A percentile compares a stretch with the other conserved stretches of the same genome.
These are phyloP conservation scores for Pogonomyrmex barbatus DNA, from an alignment of 1,140 invertebrate species.

Conservation along the genomic window DNA sequence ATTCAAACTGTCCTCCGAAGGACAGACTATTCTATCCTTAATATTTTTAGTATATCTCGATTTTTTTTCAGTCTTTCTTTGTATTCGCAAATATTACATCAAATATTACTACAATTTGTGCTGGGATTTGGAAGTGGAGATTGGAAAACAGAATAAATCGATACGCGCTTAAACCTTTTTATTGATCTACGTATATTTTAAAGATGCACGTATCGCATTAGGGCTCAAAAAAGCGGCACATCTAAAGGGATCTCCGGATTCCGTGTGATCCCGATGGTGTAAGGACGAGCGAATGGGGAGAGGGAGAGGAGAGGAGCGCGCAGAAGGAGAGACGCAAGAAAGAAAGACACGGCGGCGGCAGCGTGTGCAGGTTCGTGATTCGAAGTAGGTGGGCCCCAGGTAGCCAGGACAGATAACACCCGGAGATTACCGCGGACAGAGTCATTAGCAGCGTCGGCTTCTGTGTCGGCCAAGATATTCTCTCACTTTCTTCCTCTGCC, in stretches of 20 bases:
- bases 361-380: conserved; percentile 83
- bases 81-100: not conserved
- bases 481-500: conserved; percentile 69
- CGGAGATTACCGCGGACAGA: conserved; percentile 86
- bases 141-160: not conserved
- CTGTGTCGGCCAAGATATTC: conserved; percentile 82
- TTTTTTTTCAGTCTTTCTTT: too few relatives aligned
- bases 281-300: not conserved
- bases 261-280: conserved; percentile 43
- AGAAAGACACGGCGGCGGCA: conserved; percentile 71
- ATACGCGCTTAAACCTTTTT: conserved; percentile 11
- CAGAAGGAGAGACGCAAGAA: conserved; percentile 64
- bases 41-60: not conserved
- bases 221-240: conserved; percentile 13
- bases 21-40: not conserved
- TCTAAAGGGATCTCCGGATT: conserved; percentile 50
- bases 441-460: conserved; percentile 86
- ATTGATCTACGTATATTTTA: not conserved
- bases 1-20: conserved; percentile 13
- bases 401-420: conserved; percentile 86
- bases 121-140: not conserved
- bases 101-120: not conserved
- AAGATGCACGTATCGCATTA: conserved; percentile 3
- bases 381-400: conserved; percentile 86
- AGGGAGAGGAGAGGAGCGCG: not conserved